phyloP scores from a whole-genome alignment of 2,888 invertebrate species.

The Mamestra brassicae region DNA sequence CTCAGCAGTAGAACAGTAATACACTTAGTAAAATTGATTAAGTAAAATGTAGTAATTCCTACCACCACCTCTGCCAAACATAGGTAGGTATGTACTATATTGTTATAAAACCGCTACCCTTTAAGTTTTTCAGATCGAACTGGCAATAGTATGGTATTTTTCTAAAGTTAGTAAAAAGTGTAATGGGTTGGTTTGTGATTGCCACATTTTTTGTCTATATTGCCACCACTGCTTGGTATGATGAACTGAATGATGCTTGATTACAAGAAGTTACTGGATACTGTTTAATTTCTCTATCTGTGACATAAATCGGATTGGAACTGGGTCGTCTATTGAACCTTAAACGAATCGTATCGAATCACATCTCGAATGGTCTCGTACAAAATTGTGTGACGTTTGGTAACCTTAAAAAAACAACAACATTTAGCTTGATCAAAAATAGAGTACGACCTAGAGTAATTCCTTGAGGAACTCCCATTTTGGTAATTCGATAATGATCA shows the following conservation, averaged over 20 bases:
- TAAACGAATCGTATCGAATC: slow-evolving; percentile 48
- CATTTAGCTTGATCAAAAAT: not conserved
- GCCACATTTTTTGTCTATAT: not conserved
- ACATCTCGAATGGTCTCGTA: slow-evolving; percentile 24
- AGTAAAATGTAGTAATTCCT: no score
- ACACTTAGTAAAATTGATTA: no score
- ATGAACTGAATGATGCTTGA: no score
- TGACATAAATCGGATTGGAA: slow-evolving; percentile 32
- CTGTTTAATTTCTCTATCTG: slow-evolving; percentile 22
- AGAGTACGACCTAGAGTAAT: not conserved
- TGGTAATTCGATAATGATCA: not conserved
- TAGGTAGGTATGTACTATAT: no score
- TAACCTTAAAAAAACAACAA: slow-evolving; percentile 3
- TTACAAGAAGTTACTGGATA: slow-evolving; percentile 21
- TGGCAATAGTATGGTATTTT: no score
- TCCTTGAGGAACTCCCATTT: not conserved
- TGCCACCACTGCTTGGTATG: not conserved
- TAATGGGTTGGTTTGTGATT: not conserved
- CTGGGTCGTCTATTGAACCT: slow-evolving; percentile 48
- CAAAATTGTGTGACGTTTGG: slow-evolving; percentile 9
- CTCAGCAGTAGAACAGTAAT: no score
- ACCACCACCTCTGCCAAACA: no score
- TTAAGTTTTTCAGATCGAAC: no score
- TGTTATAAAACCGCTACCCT: no score
- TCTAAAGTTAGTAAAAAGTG: not conserved